A percentile compares a stretch with the other conserved stretches of the same genome.
These are phyloP conservation scores for Myoxocephalus aenaeus DNA, from an alignment of 2,797 vertebrate genomes.

Conservation along the genomic window DNA sequence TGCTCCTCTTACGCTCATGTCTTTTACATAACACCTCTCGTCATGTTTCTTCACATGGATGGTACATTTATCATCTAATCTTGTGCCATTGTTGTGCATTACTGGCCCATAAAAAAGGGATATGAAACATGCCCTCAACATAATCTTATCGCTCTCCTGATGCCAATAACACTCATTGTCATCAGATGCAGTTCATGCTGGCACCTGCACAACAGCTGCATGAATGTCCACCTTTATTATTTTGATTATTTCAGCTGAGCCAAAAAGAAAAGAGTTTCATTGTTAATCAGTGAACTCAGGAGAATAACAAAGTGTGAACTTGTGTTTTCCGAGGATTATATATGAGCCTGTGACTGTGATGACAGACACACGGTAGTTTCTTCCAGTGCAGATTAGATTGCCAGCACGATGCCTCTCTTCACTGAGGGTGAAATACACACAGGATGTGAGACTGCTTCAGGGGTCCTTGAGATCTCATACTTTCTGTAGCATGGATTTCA, in stretches of 20 bases:
- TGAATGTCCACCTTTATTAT: not conserved
- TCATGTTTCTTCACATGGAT: conserved; percentile 5
- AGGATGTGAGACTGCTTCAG: not conserved
- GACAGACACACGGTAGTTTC: conserved; percentile 44
- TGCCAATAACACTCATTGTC: conserved; percentile 3
- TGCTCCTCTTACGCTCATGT: conserved; percentile 7
- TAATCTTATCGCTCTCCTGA: conserved; percentile 37
- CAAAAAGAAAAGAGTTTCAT: conserved; percentile 30
- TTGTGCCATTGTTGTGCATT: not conserved
- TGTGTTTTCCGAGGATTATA: conserved; percentile 27
- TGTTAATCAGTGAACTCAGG: conserved; percentile 37
- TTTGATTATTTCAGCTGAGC: conserved; percentile 22
- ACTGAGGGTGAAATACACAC: conserved; percentile 43
- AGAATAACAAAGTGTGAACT: conserved; percentile 21
- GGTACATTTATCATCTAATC: conserved; percentile 2
- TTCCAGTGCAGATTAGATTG: conserved; percentile 60
- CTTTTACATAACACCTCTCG: conserved; percentile 39
- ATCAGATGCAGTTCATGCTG: conserved; percentile 11
- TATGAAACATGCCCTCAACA: conserved; percentile 11
- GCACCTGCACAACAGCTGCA: conserved; percentile 20
- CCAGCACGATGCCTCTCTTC: conserved; percentile 20
- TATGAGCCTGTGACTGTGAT: conserved; percentile 29
- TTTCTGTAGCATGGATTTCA: conserved; percentile 3
- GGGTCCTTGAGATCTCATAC: conserved; percentile 1
- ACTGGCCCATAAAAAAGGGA: not conserved